Evolutionary conservation across 2,888 invertebrate species (phyloP), one percentile per base, ranked within the genome.

Genomic region (Cosmia trapezina): DNA sequence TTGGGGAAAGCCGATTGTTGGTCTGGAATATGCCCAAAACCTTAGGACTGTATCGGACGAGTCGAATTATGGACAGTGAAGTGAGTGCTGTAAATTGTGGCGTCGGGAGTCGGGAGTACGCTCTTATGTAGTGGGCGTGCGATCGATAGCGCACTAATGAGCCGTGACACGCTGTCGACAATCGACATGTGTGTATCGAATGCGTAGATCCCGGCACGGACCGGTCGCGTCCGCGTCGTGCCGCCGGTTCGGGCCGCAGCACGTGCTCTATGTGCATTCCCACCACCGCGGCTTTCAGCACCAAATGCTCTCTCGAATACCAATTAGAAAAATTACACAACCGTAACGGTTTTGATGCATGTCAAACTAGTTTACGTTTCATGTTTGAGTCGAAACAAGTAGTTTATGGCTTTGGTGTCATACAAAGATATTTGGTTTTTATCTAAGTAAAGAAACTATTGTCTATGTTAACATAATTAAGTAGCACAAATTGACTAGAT

Each of bases 91-190:
- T 76, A 80, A 83, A 84, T 77, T 79, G 67, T 54, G 70, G 53
- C 53, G 63, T 45, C 49, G 53, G 53, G 62, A 82, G 64, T 53
- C 49, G 62, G 54, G 60, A 77, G 72, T 71, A 68, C 61, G 76
- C 77, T 80, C 75, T 65, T 79, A 79, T 69, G 70, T 74, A 69
- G 12, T 67, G 64, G 60, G 45, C 73, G 80, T 70, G 65, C 88
- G 92, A 93, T 94, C 93, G 91, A 94, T 94, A 92, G 88, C 85
- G 84, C 89, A 89, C 92, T 94, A 94, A 94, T 94, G 94, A 94
- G 91, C 87, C 90, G 84, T 91, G 90, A 91, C 90, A 90, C 86
- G 88, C 49, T 90, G 89, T 88, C 89, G 89, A 89, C 89, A 89
- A 87, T 87, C 88, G 87, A 89, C 89, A 87, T 90, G 86, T 91